These are phyloP conservation scores for Bambusicola thoracicus DNA, from an alignment of 2,113 vertebrate genomes.

Conservation along the genomic window DNA sequence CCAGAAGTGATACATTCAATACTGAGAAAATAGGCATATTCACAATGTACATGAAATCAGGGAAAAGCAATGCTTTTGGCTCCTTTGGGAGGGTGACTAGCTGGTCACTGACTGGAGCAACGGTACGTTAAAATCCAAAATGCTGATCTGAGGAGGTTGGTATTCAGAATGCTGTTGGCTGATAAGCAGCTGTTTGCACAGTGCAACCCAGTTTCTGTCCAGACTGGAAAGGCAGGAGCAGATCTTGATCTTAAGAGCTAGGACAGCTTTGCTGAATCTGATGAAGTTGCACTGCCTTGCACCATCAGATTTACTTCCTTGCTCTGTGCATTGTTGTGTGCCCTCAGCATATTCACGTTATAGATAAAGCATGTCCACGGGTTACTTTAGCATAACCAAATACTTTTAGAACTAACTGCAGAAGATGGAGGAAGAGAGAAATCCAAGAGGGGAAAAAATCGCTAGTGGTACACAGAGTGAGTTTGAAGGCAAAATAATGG, in stretches of 20 bases:
- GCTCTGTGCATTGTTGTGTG: not conserved
- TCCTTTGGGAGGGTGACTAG: not conserved
- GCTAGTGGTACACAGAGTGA: not conserved
- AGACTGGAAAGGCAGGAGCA: not conserved
- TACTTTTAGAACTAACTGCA: not conserved
- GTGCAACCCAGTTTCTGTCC: not conserved
- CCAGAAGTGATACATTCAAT: not conserved
- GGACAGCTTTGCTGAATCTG: not conserved
- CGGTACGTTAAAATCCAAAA: not conserved
- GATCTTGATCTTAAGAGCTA: not conserved
- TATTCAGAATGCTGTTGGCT: not conserved
- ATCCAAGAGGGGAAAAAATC: fast-evolving
- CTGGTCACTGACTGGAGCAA: not conserved
- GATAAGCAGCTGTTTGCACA: not conserved
- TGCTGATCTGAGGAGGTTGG: not conserved
- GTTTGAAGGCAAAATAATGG: not conserved
- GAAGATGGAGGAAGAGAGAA: not conserved
- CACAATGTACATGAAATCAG: fast-evolving
- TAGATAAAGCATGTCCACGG: not conserved
- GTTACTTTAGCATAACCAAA: not conserved
- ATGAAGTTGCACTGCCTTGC: not conserved
- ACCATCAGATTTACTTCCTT: not conserved
- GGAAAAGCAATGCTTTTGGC: not conserved
- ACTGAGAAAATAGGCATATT: not conserved
- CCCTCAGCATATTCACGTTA: not conserved